phyloP scores from a whole-genome alignment of 2,113 vertebrate genomes.

The Apteryx mantelli region DNA sequence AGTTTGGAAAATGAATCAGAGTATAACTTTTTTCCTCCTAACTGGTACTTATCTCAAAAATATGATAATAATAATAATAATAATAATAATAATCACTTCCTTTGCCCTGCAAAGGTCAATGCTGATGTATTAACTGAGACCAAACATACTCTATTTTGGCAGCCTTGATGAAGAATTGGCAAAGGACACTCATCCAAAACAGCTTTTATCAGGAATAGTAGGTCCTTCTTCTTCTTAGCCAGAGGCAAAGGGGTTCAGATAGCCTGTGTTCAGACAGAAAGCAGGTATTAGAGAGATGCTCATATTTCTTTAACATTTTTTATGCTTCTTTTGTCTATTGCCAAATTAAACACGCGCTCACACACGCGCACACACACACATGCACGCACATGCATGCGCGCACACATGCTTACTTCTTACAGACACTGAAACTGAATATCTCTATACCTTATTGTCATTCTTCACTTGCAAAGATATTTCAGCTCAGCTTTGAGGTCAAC shows the following conservation, averaged over 20 bases:
- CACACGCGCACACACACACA: too few relatives aligned
- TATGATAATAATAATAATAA: not conserved
- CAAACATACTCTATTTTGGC: not conserved
- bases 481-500: not conserved
- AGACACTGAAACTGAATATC: not conserved
- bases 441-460: not conserved
- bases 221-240: conserved; percentile 20
- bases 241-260: not conserved
- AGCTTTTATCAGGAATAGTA: not conserved
- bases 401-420: not conserved
- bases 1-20: not conserved
- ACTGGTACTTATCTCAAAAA: not conserved
- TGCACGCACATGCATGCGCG: too few relatives aligned
- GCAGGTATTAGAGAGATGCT: not conserved
- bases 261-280: not conserved
- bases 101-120: not conserved
- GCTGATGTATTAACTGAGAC: not conserved
- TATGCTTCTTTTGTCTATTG: not conserved
- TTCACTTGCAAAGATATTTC: not conserved
- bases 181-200: conserved; percentile 7
- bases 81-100: not conserved
- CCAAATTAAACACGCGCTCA: not conserved
- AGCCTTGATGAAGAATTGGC: not conserved
- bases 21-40: not conserved
- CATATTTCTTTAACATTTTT: not conserved